phyloP scores from a whole-genome alignment of 92 coral and sea anemone genomes.

The Actinernus sp. region DNA sequence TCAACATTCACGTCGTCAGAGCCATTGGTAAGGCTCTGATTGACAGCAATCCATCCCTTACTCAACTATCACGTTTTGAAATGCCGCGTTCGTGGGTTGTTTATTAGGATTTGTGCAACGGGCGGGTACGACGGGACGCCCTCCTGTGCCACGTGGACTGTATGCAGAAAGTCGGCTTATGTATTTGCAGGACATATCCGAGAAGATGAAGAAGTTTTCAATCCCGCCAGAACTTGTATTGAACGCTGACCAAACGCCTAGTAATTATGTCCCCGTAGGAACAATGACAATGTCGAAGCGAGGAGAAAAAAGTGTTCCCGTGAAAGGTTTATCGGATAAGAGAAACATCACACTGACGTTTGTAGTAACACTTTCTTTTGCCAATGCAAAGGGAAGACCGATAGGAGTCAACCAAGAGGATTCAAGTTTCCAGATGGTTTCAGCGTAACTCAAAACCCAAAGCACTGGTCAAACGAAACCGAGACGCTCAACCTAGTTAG shows the following conservation, averaged over 20 bases:
- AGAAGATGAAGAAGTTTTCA: neutral
- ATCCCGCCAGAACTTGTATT: neutral
- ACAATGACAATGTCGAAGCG: slow-evolving; percentile 5
- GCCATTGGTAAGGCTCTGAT: neutral
- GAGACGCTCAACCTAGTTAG: no score
- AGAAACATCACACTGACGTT: slow-evolving; percentile 19
- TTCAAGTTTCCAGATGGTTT: neutral
- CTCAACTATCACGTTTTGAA: slow-evolving; percentile 1
- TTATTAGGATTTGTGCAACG: slow-evolving; percentile 1
- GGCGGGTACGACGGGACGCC: slow-evolving; percentile 9
- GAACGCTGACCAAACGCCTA: slow-evolving; percentile 10
- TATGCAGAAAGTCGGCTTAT: slow-evolving; percentile 5
- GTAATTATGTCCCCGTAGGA: slow-evolving; percentile 12
- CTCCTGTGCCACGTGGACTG: slow-evolving; percentile 15
- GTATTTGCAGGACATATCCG: slow-evolving; percentile 8
- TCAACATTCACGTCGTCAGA: slow-evolving; percentile 20
- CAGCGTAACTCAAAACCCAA: no score
- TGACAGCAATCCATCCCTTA: slow-evolving; percentile 9
- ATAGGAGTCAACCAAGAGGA: slow-evolving; percentile 3
- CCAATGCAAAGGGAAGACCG: slow-evolving; percentile 10
- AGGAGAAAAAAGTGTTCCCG: slow-evolving; percentile 7
- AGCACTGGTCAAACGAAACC: no score
- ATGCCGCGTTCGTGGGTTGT: slow-evolving; percentile 3
- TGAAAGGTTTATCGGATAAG: slow-evolving; percentile 4
- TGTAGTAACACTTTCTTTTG: slow-evolving; percentile 6